Evolutionary conservation across 2,797 vertebrate genomes (phyloP).

Genomic region (Coracias cyanogaster): DNA sequence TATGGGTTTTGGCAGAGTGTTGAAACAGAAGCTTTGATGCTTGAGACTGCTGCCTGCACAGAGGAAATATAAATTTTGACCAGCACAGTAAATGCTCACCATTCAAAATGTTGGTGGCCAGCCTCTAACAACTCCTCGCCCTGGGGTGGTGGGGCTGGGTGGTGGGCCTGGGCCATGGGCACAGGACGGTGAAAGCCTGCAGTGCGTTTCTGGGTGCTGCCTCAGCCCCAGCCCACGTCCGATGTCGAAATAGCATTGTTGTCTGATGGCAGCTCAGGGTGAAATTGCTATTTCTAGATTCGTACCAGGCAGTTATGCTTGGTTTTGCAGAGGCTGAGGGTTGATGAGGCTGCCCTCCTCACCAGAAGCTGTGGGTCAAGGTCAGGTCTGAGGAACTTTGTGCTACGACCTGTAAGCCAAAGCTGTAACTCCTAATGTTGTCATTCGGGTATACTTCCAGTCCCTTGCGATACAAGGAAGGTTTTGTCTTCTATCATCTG

Average conservation of each 20-base stretch:
- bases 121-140: conserved; percentile 3
- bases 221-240: not conserved
- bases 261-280: not conserved
- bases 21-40: conserved; percentile 74
- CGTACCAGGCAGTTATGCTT: not conserved
- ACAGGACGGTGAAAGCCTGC: not conserved
- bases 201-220: not conserved
- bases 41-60: conserved; percentile 70
- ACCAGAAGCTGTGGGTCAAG: not conserved
- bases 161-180: fast-evolving
- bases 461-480: not conserved
- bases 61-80: conserved; percentile 78
- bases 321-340: not conserved
- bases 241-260: not conserved
- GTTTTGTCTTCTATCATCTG: not conserved
- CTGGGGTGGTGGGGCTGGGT: not conserved
- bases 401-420: not conserved
- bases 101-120: conserved; percentile 53
- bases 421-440: not conserved
- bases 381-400: not conserved
- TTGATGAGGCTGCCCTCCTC: not conserved
- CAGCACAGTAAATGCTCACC: conserved; percentile 64
- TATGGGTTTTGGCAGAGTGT: conserved; percentile 76
- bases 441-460: not conserved
- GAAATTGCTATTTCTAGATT: conserved; percentile 32